Percentiles rank a stretch among this genome's conserved stretches.
These are phyloP conservation scores for Yasuhikotakia modesta DNA, from an alignment of 2,797 vertebrate species.

Conservation along the genomic window DNA sequence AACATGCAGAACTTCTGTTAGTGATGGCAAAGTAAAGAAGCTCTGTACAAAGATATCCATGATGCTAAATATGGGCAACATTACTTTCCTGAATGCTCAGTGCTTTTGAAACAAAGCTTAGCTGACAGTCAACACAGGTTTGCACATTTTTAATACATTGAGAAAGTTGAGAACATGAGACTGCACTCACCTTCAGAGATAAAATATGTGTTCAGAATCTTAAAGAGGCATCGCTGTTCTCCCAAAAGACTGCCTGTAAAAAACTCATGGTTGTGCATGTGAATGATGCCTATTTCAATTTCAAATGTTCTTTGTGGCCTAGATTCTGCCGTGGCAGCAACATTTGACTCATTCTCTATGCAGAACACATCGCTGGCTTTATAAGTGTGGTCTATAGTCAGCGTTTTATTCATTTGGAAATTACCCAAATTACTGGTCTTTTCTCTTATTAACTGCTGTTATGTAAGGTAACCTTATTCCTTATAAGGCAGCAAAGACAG, in stretches of 20 bases:
- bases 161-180: constrained; percentile 15
- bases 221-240: constrained; percentile 1
- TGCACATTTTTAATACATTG: background rate
- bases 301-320: constrained; percentile 12
- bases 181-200: constrained; percentile 11
- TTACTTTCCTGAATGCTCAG: background rate
- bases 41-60: background rate
- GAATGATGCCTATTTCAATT: constrained; percentile 2
- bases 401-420: too few species aligned
- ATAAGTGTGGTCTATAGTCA: background rate
- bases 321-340: background rate
- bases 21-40: background rate
- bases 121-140: background rate
- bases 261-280: background rate
- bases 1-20: background rate
- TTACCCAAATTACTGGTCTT: too few species aligned
- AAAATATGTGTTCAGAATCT: background rate
- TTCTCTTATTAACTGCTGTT: too few species aligned
- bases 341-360: background rate
- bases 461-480: too few species aligned
- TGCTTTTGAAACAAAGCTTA: background rate
- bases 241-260: background rate
- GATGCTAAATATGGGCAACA: background rate
- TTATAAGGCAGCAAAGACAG: too few species aligned
- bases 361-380: background rate